These are phyloP conservation scores for Lutraria rhynchaena DNA, from an alignment of 1,140 invertebrate genomes.

Conservation along the genomic window DNA sequence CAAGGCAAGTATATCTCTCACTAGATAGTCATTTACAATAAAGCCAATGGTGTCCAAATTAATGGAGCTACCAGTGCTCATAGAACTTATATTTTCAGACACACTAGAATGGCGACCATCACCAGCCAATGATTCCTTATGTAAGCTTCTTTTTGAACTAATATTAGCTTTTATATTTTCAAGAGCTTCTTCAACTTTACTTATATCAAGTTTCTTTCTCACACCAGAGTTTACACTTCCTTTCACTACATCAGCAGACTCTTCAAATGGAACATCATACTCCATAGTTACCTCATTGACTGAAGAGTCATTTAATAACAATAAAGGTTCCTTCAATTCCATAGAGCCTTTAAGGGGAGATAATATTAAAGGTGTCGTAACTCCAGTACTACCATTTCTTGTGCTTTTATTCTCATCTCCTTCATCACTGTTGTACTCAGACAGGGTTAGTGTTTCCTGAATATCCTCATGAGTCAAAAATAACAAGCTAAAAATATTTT, in stretches of 20 bases:
- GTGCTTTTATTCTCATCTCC: slow-evolving; percentile 60
- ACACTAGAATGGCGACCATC: slow-evolving; percentile 43
- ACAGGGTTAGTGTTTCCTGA: slow-evolving; percentile 64
- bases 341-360: slow-evolving; percentile 45
- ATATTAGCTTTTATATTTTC: slow-evolving; percentile 34
- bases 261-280: slow-evolving; percentile 76
- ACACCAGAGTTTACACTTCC: neutral
- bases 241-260: slow-evolving; percentile 15
- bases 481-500: slow-evolving; percentile 82
- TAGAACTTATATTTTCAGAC: slow-evolving; percentile 65
- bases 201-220: slow-evolving; percentile 27
- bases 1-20: slow-evolving; percentile 78
- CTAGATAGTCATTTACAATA: slow-evolving; percentile 79
- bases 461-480: slow-evolving; percentile 80
- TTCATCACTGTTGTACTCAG: slow-evolving; percentile 73
- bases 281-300: slow-evolving; percentile 23
- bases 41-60: slow-evolving; percentile 73
- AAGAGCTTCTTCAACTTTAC: slow-evolving; percentile 46
- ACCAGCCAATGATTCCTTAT: neutral
- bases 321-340: slow-evolving; percentile 2
- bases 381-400: slow-evolving; percentile 23
- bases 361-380: slow-evolving; percentile 34
- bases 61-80: slow-evolving; percentile 64
- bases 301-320: neutral
- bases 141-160: neutral